These are phyloP conservation scores for Geococcyx californianus DNA, from an alignment of 2,113 vertebrate species.

Conservation along the genomic window DNA sequence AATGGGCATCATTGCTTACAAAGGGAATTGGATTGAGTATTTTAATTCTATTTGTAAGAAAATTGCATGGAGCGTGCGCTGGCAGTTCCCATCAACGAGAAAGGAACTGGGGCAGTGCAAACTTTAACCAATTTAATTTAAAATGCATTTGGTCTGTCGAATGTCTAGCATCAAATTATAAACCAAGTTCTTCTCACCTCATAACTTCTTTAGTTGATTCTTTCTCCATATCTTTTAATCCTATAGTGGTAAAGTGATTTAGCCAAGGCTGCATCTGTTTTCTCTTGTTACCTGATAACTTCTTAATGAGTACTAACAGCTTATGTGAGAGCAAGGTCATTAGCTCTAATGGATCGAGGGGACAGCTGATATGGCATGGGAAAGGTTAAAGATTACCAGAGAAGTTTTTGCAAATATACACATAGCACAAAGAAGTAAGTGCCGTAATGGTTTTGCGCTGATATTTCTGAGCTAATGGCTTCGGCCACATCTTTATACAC, in stretches of 20 bases:
- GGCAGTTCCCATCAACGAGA: neutral
- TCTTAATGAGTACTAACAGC: slow-evolving; percentile 86
- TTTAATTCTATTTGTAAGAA: neutral
- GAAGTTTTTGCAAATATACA: slow-evolving; percentile 55
- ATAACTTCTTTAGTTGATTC: slow-evolving; percentile 62
- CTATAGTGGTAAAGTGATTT: slow-evolving; percentile 79
- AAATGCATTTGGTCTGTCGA: slow-evolving; percentile 36
- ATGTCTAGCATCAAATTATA: slow-evolving; percentile 63
- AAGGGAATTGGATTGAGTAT: neutral
- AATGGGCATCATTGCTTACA: neutral
- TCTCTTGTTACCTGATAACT: slow-evolving; percentile 82
- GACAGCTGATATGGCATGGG: slow-evolving; percentile 73
- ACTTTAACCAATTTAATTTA: neutral
- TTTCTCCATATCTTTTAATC: slow-evolving; percentile 76
- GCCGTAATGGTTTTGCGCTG: slow-evolving; percentile 34
- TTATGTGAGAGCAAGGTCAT: slow-evolving; percentile 85
- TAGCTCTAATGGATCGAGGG: slow-evolving; percentile 80
- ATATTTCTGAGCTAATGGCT: slow-evolving; percentile 59
- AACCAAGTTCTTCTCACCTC: slow-evolving; percentile 63
- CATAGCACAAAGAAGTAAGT: slow-evolving; percentile 24
- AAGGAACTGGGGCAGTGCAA: neutral
- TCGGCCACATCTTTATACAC: slow-evolving; percentile 20
- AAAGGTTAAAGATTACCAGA: slow-evolving; percentile 78
- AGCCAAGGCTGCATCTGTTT: slow-evolving; percentile 81
- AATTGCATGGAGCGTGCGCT: neutral